phyloP scores from a whole-genome alignment of 2,113 vertebrate species.

The Pithys albifrons region DNA sequence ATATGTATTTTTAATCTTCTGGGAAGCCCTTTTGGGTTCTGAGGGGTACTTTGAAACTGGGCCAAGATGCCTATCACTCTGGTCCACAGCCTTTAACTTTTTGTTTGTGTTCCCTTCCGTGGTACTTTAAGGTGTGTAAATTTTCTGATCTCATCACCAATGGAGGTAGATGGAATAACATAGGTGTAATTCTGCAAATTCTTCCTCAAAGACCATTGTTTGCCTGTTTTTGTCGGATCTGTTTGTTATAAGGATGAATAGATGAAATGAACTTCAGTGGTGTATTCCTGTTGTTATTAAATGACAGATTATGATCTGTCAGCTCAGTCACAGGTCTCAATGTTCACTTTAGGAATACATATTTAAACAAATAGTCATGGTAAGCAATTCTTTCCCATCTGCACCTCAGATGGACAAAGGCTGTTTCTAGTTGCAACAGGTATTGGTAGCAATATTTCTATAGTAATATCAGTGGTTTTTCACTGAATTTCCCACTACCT shows the following conservation, averaged over 20 bases:
- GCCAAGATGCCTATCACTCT: neutral
- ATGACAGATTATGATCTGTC: neutral
- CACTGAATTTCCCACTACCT: neutral
- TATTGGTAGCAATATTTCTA: neutral
- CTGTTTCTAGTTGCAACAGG: neutral
- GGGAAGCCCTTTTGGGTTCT: neutral
- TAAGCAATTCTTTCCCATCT: neutral
- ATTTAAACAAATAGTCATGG: neutral
- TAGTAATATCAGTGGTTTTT: neutral
- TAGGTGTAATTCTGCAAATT: neutral
- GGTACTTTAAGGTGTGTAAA: fast-evolving
- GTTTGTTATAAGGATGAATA: neutral
- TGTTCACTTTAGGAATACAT: neutral
- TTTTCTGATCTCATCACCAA: neutral
- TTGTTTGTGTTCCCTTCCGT: neutral
- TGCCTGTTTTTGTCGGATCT: neutral
- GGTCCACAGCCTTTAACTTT: neutral
- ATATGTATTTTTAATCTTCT: neutral
- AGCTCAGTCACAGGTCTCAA: neutral
- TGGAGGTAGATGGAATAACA: neutral
- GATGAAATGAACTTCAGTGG: neutral
- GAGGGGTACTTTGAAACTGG: neutral
- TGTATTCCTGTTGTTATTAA: neutral
- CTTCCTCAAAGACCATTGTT: neutral
- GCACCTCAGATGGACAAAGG: neutral